A percentile compares a stretch with the other conserved stretches of the same genome.
phyloP scores from a whole-genome alignment of 2,797 vertebrate genomes.

The Lerista edwardsae region DNA sequence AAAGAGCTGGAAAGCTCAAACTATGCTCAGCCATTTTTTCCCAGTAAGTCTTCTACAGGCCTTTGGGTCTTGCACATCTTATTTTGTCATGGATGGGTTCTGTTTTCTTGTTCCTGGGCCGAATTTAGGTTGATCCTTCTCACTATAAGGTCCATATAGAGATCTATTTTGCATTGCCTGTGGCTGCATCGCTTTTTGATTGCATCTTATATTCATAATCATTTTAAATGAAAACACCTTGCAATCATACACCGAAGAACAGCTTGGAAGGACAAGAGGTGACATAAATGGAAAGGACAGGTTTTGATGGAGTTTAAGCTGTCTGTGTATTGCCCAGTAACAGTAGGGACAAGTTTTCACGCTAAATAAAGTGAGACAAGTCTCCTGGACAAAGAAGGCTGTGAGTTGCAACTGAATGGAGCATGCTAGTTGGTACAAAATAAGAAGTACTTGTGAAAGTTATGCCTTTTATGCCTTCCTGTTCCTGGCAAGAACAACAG shows the following conservation, averaged over 20 bases:
- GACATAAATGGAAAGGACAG: conserved; percentile 1
- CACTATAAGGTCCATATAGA: conserved; percentile 18
- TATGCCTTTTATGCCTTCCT: neutral
- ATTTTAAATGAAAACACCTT: conserved; percentile 1
- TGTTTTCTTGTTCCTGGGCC: neutral
- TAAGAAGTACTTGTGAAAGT: neutral
- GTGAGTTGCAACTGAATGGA: neutral
- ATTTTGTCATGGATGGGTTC: neutral
- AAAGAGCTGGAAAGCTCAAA: neutral
- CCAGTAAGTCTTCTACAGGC: neutral
- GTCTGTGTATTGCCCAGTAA: neutral
- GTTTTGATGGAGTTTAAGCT: neutral
- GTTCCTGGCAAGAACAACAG: neutral
- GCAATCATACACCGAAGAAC: conserved; percentile 4
- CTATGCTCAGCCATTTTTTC: neutral
- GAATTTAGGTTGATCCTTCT: conserved; percentile 1
- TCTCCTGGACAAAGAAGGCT: neutral
- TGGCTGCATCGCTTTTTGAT: conserved; percentile 9
- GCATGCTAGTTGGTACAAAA: neutral
- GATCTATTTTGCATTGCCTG: neutral
- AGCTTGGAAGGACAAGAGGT: conserved; percentile 6
- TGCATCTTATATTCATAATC: conserved; percentile 20
- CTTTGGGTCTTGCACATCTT: neutral
- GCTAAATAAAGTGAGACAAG: neutral
- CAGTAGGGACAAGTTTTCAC: neutral